phyloP scores from a whole-genome alignment of 2,113 vertebrate species.

The Ploceus nigricollis region DNA sequence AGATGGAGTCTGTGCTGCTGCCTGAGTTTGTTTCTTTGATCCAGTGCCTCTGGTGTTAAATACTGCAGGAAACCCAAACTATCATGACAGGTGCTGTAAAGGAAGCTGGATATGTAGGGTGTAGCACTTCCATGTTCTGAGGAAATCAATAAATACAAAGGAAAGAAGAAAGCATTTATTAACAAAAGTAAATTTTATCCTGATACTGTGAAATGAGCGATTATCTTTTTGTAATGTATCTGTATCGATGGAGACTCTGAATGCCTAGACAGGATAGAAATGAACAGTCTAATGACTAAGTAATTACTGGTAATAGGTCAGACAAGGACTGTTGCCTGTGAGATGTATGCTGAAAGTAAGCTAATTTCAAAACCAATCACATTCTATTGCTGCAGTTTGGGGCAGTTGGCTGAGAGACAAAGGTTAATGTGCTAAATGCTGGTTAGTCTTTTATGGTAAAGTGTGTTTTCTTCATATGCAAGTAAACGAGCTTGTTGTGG shows the following conservation, averaged over 20 bases:
- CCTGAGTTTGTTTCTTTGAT: neutral
- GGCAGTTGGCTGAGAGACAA: neutral
- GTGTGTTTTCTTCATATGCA: neutral
- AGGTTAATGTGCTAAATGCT: neutral
- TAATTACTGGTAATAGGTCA: neutral
- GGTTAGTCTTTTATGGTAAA: neutral
- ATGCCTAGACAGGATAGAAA: neutral
- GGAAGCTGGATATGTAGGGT: neutral
- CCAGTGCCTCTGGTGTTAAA: neutral
- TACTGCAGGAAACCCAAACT: neutral
- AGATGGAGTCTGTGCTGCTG: neutral
- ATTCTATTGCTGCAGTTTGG: neutral
- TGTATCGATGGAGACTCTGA: rapidly evolving
- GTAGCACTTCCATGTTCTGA: neutral
- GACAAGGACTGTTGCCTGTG: neutral
- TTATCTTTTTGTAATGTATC: neutral
- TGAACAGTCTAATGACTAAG: neutral
- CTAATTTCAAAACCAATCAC: neutral
- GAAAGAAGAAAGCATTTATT: neutral
- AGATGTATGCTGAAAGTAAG: neutral
- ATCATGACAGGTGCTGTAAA: neutral
- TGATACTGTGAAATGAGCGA: neutral
- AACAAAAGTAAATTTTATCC: neutral
- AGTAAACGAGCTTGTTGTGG: neutral
- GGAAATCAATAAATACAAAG: neutral